Conservation (phyloP, 2,888 invertebrate species). For the Eledona agricola region DNA sequence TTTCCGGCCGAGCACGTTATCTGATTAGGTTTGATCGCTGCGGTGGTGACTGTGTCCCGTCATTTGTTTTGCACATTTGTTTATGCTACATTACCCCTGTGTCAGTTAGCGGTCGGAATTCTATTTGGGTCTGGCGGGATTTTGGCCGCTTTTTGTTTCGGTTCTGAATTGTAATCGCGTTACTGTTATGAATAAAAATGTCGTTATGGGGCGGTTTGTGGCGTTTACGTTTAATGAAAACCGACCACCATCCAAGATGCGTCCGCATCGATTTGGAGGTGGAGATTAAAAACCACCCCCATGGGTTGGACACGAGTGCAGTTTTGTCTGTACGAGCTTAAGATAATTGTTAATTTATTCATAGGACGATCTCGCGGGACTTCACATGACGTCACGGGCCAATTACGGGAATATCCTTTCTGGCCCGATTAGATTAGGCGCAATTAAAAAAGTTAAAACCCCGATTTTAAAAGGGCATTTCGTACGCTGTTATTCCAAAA, state of each 20-base stretch:
- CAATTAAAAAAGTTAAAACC: slow-evolving; percentile 57
- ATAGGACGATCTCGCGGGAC: slow-evolving; percentile 54
- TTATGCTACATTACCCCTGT: slow-evolving; percentile 53
- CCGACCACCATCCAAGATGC: no score
- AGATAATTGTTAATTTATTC: slow-evolving; percentile 59
- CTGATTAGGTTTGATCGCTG: slow-evolving; percentile 53
- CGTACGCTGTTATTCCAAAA: slow-evolving; percentile 18
- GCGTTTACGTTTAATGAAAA: slow-evolving; percentile 32
- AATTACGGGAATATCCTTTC: slow-evolving; percentile 54
- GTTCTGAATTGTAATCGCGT: slow-evolving; percentile 37
- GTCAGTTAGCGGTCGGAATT: slow-evolving; percentile 50
- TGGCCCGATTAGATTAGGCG: slow-evolving; percentile 54
- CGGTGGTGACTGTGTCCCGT: slow-evolving; percentile 50
- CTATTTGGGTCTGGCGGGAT: slow-evolving; percentile 44
- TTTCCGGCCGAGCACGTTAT: slow-evolving; percentile 48
- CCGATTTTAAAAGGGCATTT: slow-evolving; percentile 53
- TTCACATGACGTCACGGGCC: slow-evolving; percentile 52
- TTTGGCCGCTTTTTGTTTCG: slow-evolving; percentile 38
- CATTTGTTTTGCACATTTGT: slow-evolving; percentile 55
- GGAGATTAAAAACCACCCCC: slow-evolving; percentile 18
- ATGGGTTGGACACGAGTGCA: slow-evolving; percentile 15
- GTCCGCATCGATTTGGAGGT: no score
- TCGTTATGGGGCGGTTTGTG: slow-evolving; percentile 26
- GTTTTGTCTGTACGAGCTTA: slow-evolving; percentile 52
- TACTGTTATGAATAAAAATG: slow-evolving; percentile 40